Evolutionary conservation across 2,113 vertebrate genomes (phyloP).

Genomic region (Colius striatus): DNA sequence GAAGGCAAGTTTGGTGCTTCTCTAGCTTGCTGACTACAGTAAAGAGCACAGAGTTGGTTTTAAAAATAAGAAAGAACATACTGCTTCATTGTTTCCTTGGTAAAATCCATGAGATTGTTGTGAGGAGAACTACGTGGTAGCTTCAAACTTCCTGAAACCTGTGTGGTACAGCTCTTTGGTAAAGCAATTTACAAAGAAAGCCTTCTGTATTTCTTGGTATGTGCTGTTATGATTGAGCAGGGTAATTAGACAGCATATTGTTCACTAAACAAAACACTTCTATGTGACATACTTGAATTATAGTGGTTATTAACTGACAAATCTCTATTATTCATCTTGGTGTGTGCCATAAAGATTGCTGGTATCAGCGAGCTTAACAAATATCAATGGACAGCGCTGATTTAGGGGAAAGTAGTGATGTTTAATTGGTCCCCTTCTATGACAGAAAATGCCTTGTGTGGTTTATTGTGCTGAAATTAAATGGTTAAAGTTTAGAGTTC

Average conservation of each 20-base stretch:
- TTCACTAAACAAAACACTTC: slow-evolving; percentile 90
- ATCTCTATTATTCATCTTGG: slow-evolving; percentile 90
- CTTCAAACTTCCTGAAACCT: background rate
- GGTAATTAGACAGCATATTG: slow-evolving; percentile 93
- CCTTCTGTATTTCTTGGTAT: slow-evolving; percentile 70
- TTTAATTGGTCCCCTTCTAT: slow-evolving; percentile 5
- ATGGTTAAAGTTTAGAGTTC: slow-evolving; percentile 17
- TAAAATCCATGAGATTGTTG: background rate
- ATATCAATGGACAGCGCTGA: slow-evolving; percentile 43
- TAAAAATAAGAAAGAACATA: background rate
- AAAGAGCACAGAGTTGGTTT: background rate
- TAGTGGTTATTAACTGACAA: slow-evolving; percentile 90
- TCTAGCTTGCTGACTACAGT: background rate
- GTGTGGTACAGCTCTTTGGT: background rate
- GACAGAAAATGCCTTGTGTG: background rate
- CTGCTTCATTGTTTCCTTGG: fast-evolving
- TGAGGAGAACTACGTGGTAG: background rate
- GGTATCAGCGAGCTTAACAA: slow-evolving; percentile 71
- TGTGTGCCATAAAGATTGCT: slow-evolving; percentile 75
- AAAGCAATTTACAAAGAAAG: slow-evolving; percentile 40
- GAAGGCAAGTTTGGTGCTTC: background rate
- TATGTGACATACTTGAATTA: slow-evolving; percentile 90
- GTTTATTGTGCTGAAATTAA: slow-evolving; percentile 29
- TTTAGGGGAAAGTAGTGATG: slow-evolving; percentile 12
- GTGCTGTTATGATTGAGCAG: slow-evolving; percentile 88